Evolutionary conservation across 2,888 invertebrate species (phyloP), one percentile per base, ranked within the genome.

Genomic region (Drosophila prostipennis): DNA sequence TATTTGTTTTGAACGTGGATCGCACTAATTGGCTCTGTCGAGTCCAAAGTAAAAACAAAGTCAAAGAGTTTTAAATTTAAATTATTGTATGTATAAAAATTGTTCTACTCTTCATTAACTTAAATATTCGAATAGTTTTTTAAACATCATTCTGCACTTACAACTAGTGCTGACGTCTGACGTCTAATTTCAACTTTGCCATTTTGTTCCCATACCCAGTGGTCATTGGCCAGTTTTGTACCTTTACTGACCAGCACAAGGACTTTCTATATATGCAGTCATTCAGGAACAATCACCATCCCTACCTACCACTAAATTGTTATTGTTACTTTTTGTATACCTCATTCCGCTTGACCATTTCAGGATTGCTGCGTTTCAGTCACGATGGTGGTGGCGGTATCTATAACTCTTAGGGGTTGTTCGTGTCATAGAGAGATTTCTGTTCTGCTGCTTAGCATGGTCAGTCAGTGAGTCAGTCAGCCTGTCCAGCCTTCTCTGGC

Each of bases 181-280:
- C 40, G 5, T 37, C 32, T 37, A 42, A 23, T 2, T 29, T 54
- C 26, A 65, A 59, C 46, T 60, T 71, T 75, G 61, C 67, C 85
- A 76, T 79, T 81, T 84, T 73, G 57, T 34, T 29, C 29, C 14
- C 53, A n/a, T 49, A 46, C 45, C 40, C 46, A 14, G 8, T 60
- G 55, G 57, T 67, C 57, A 79, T 79, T 79, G 79, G 79, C 54
- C 57, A 61, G 45, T 55, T 68, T 39, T 19, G 11, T 39, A 14
- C 39, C 46, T 70, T 73, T 52, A 80, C 69, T 87, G 84, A 78
- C 86, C 80, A 80, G 83, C 69, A 74, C 76, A 82, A 70, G 72
- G 69, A 45, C 64, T 36, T 45, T 40, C 8, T 43, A 34, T 7
- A 43, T 29, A 26, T 34, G 45, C 37, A 39, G 37, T 49, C 29